Evolutionary conservation across 2,113 vertebrate species (phyloP).

Genomic region (Oostethus manadensis): DNA sequence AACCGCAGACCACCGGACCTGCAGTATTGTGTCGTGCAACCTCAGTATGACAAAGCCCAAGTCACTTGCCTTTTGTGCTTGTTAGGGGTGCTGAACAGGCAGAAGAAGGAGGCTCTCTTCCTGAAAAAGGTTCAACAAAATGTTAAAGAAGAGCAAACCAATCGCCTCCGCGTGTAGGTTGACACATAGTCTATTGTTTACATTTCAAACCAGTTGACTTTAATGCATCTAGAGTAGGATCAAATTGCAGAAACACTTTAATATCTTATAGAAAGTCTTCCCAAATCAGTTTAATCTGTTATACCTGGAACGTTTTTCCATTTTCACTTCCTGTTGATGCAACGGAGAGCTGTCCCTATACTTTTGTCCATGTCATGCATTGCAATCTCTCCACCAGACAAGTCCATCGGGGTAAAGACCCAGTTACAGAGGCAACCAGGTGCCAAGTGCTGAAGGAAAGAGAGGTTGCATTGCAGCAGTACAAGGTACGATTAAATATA

Average conservation of each 20-base stretch:
- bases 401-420: constrained; percentile 75
- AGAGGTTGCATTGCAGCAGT: constrained; percentile 57
- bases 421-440: constrained; percentile 61
- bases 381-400: constrained; percentile 67
- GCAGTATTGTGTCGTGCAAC: not conserved
- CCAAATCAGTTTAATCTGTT: no score
- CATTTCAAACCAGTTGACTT: not conserved
- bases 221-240: not conserved
- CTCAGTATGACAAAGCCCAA: not conserved
- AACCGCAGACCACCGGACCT: not conserved
- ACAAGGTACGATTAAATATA: constrained; percentile 66
- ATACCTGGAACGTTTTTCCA: not conserved
- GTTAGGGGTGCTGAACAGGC: constrained; percentile 61
- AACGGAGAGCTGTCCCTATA: not conserved
- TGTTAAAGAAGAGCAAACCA: constrained; percentile 70
- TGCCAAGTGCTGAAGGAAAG: constrained; percentile 72
- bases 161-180: constrained; percentile 76
- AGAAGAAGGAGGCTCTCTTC: constrained; percentile 82
- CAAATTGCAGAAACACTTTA: no score
- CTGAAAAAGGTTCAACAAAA: constrained; percentile 74
- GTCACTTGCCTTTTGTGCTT: not conserved
- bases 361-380: not conserved
- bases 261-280: no score
- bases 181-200: not conserved
- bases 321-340: not conserved